Conservation (phyloP, 2,888 invertebrate species). For the Acleris laterana region DNA sequence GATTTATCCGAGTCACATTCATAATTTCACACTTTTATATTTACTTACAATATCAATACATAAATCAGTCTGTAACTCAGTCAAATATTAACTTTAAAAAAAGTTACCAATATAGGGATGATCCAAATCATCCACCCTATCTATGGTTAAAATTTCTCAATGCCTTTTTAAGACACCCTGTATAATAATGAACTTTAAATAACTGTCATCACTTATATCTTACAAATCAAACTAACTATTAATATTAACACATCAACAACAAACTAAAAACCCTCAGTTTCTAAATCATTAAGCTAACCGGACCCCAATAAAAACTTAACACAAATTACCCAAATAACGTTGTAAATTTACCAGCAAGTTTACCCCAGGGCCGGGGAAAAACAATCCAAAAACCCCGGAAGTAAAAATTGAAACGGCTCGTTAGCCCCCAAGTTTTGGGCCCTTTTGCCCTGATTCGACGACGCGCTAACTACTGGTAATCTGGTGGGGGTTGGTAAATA, state of each 20-base stretch:
- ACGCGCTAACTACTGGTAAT: constrained; percentile 46
- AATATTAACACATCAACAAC: constrained; percentile 1
- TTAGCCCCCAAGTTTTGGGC: constrained; percentile 55
- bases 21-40: no score
- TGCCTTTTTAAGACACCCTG: no score
- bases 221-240: neutral
- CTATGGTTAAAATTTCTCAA: no score
- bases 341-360: constrained; percentile 30
- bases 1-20: no score
- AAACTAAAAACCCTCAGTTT: neutral
- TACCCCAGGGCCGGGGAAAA: constrained; percentile 14
- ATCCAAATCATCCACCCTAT: no score
- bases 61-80: no score
- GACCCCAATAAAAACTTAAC: constrained; percentile 23
- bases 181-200: no score
- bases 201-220: no score
- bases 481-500: constrained; percentile 37
- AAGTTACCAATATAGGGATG: no score
- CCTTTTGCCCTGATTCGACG: constrained; percentile 35
- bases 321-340: constrained; percentile 30
- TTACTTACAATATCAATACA: no score
- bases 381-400: constrained; percentile 21
- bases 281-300: constrained; percentile 16
- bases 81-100: no score
- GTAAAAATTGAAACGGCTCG: constrained; percentile 56